These are phyloP conservation scores for Elachura formosa DNA, from an alignment of 2,113 vertebrate genomes.

Conservation along the genomic window DNA sequence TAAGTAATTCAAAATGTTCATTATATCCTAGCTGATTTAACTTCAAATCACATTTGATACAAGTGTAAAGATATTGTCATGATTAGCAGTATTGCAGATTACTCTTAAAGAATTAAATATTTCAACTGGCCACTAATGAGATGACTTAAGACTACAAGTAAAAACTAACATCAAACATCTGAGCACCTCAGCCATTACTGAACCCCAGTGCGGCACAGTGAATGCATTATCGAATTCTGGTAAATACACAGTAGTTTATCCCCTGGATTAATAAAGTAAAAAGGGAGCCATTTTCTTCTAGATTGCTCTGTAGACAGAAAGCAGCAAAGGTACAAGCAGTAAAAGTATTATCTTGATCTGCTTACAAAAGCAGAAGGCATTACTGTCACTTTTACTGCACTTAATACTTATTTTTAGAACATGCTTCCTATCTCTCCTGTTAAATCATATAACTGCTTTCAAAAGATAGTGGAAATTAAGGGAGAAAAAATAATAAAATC, in stretches of 20 bases:
- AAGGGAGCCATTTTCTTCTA: neutral
- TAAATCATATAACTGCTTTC: neutral
- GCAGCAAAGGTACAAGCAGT: neutral
- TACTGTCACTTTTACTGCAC: slow-evolving; percentile 48
- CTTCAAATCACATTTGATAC: neutral
- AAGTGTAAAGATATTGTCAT: neutral
- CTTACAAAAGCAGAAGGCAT: slow-evolving; percentile 42
- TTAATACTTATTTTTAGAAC: slow-evolving; percentile 42
- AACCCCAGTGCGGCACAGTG: neutral
- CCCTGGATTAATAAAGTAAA: neutral
- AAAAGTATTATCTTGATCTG: slow-evolving; percentile 45
- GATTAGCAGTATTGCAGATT: neutral
- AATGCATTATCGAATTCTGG: neutral
- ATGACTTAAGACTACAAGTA: neutral
- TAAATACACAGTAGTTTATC: neutral
- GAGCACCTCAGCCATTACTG: neutral
- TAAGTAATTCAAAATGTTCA: neutral
- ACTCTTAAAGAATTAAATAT: neutral
- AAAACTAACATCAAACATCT: neutral
- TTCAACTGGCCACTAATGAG: neutral
- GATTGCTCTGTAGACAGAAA: neutral
- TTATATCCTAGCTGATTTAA: neutral
- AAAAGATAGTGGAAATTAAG: neutral
- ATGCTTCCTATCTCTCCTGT: neutral
- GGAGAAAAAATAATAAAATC: neutral